These are phyloP conservation scores for Naso thynnoides DNA, from an alignment of 2,797 vertebrate genomes.

Conservation along the genomic window DNA sequence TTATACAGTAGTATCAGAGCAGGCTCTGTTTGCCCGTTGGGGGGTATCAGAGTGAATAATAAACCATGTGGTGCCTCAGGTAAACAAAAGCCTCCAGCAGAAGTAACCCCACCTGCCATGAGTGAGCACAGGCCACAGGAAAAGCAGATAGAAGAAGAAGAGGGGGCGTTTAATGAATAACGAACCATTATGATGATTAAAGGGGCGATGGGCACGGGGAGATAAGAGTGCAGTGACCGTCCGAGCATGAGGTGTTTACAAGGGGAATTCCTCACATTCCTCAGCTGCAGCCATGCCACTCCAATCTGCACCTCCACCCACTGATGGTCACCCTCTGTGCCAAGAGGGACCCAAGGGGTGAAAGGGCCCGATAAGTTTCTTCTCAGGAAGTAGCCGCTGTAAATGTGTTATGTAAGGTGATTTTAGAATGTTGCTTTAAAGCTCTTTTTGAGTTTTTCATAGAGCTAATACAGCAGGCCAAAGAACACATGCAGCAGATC, in stretches of 20 bases:
- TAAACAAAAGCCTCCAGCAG: slow-evolving; percentile 43
- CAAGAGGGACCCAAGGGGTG: slow-evolving; percentile 55
- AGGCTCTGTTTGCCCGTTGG: slow-evolving; percentile 44
- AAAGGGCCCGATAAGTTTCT: slow-evolving; percentile 26
- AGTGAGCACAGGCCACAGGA: slow-evolving; percentile 47
- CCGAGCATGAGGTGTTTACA: slow-evolving; percentile 81
- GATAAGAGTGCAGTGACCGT: slow-evolving; percentile 77
- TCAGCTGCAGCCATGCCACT: slow-evolving; percentile 76
- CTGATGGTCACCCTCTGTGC: slow-evolving; percentile 67
- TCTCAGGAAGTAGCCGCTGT: slow-evolving; percentile 6
- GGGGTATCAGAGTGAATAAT: slow-evolving; percentile 40
- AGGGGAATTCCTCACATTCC: slow-evolving; percentile 86
- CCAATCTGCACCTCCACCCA: slow-evolving; percentile 75
- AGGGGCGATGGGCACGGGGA: slow-evolving; percentile 59
- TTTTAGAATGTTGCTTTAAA: slow-evolving; percentile 13
- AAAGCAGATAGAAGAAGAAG: slow-evolving; percentile 32
- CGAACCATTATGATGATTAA: slow-evolving; percentile 73
- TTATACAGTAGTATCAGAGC: slow-evolving; percentile 42
- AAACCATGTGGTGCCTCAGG: slow-evolving; percentile 46
- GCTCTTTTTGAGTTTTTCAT: slow-evolving; percentile 22
- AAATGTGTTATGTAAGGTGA: slow-evolving; percentile 49
- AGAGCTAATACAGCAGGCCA: slow-evolving; percentile 8
- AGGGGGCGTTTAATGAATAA: slow-evolving; percentile 61
- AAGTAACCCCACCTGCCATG: slow-evolving; percentile 42
- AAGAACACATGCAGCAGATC: background rate